Conservation (phyloP, 2,797 vertebrate genomes). For the Pangasius djambal region DNA sequence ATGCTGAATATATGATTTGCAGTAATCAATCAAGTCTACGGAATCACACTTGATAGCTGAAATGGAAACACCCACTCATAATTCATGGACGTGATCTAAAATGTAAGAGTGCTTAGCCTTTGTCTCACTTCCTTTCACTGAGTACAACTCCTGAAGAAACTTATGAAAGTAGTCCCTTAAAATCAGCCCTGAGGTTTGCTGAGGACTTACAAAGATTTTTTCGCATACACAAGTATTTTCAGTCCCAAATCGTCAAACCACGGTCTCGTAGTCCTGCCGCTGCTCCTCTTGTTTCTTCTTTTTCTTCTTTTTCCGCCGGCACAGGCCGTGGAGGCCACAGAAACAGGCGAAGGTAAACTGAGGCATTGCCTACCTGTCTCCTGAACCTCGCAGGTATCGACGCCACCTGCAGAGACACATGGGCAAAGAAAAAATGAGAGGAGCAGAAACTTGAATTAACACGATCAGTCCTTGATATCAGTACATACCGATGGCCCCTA, state of each 20-base stretch:
- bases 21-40: neutral
- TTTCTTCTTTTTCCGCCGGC: slow-evolving; percentile 78
- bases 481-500: neutral
- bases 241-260: slow-evolving; percentile 69
- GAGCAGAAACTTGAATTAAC: slow-evolving; percentile 26
- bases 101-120: neutral
- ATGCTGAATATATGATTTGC: neutral
- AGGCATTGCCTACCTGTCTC: slow-evolving; percentile 81
- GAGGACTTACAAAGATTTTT: slow-evolving; percentile 23
- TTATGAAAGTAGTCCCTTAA: slow-evolving; percentile 31
- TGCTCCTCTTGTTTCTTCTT: slow-evolving; percentile 63
- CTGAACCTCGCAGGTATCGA: slow-evolving; percentile 42
- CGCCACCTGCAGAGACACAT: slow-evolving; percentile 62
- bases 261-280: slow-evolving; percentile 75
- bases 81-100: neutral
- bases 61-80: neutral
- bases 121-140: neutral
- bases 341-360: slow-evolving; percentile 94
- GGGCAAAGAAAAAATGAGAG: slow-evolving; percentile 14
- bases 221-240: slow-evolving; percentile 28
- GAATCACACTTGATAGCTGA: neutral
- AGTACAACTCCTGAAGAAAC: slow-evolving; percentile 16
- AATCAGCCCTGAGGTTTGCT: slow-evolving; percentile 39
- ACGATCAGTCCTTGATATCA: slow-evolving; percentile 28
- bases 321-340: slow-evolving; percentile 91